Percentiles rank a stretch among this genome's conserved stretches.
Evolutionary conservation across 1,140 invertebrate genomes (phyloP).

Genomic region (Cotesia vestalis): DNA sequence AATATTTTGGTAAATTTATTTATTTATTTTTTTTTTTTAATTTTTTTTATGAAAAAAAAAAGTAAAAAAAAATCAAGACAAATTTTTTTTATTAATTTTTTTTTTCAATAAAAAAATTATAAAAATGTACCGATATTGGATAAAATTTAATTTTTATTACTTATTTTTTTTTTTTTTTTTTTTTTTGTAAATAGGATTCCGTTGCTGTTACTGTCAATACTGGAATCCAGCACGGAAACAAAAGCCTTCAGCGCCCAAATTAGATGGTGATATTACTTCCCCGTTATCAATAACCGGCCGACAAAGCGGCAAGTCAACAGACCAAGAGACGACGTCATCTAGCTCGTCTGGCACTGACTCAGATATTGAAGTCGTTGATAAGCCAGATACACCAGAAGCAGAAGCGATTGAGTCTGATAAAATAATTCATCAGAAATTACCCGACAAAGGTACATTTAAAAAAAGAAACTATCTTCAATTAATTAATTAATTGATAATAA

Average conservation of each 20-base stretch:
- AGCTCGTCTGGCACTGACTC: conserved; percentile 48
- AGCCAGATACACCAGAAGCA: conserved; percentile 44
- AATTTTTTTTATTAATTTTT: too few relatives aligned
- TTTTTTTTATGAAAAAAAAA: conserved; percentile 15
- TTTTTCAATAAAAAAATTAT: too few relatives aligned
- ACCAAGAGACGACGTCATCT: conserved; percentile 21
- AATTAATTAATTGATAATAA: not conserved
- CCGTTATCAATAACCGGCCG: conserved; percentile 17
- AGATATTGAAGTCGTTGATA: conserved; percentile 58
- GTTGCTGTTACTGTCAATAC: conserved; percentile 87
- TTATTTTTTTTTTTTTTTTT: too few relatives aligned
- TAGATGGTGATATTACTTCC: conserved; percentile 55
- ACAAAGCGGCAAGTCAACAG: conserved; percentile 27
- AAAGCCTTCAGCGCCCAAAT: conserved; percentile 77
- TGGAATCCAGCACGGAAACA: conserved; percentile 87
- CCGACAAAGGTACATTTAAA: conserved; percentile 25
- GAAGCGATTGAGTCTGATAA: conserved; percentile 22
- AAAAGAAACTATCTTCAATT: not conserved
- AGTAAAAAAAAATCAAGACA: not conserved
- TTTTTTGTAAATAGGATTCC: conserved; percentile 69
- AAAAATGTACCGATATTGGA: too few relatives aligned
- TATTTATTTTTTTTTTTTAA: conserved; percentile 16
- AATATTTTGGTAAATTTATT: conserved; percentile 78
- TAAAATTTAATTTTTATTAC: too few relatives aligned
- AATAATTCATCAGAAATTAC: conserved; percentile 32